These are phyloP conservation scores for Oophaga pumilio DNA, from an alignment of 2,113 vertebrate species.

Conservation along the genomic window DNA sequence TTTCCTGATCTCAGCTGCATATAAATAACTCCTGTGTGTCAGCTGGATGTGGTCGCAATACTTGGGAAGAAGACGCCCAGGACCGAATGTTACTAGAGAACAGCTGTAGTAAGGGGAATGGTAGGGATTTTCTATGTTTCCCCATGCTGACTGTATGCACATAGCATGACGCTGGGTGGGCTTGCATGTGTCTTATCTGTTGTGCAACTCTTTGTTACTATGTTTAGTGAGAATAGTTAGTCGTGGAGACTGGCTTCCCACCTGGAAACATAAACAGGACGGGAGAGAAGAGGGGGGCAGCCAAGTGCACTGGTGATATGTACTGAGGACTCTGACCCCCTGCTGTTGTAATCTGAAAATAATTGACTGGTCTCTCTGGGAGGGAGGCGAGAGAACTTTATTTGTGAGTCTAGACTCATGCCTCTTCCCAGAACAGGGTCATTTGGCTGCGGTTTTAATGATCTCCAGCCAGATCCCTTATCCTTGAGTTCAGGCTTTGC, in stretches of 20 bases:
- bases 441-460: slow-evolving; percentile 53
- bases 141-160: no score
- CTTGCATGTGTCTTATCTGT: slow-evolving; percentile 2
- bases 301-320: slow-evolving; percentile 2
- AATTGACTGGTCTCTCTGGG: slow-evolving; percentile 54
- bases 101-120: background rate
- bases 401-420: slow-evolving; percentile 51
- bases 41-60: background rate
- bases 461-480: slow-evolving; percentile 52
- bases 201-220: slow-evolving; percentile 7
- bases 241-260: slow-evolving; percentile 2
- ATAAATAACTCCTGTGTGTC: background rate
- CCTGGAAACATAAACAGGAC: slow-evolving; percentile 37
- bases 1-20: background rate
- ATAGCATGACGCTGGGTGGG: slow-evolving; percentile 9
- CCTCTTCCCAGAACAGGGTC: slow-evolving; percentile 58
- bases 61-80: background rate
- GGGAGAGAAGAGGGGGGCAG: slow-evolving; percentile 50
- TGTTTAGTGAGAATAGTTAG: slow-evolving; percentile 17
- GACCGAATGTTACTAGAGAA: background rate
- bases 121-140: no score
- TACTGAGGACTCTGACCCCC: slow-evolving; percentile 50
- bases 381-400: slow-evolving; percentile 42
- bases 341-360: slow-evolving; percentile 56
- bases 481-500: slow-evolving; percentile 41